Base-by-base conservation (phyloP, 2,888 invertebrate genomes). In the Eupithecia tripunctaria region DNA sequence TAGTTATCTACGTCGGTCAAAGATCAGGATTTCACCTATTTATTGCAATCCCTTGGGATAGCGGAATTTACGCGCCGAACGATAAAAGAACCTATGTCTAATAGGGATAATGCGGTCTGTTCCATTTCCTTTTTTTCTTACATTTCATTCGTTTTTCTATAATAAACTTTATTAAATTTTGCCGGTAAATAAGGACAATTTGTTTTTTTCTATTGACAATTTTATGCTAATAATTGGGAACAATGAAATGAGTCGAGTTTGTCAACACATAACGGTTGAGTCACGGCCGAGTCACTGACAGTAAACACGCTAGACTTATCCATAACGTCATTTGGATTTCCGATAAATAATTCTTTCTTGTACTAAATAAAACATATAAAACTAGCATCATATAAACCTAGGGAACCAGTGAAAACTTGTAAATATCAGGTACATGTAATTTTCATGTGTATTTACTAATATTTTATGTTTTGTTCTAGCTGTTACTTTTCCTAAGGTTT, bases 11-110 rank as follows among this genome's bases (percentile, higher is more conserved):
- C 84, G 89, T 89, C 91, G 87, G 89, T 87, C 88, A 86, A 89
- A 93, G 88, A 92, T 92, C 89, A 88, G 88, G 91, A 93, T 93
- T 93, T 92, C 88, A 87, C 88, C 89, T 93, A 94, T 93, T 94
- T 93, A 93, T 93, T 91, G 89, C 92, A 83, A 90, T 91, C 92
- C 91, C 88, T 76, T 81, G 85, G 88, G 90, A 92, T 89, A 86
- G 83, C 83, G 80, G 86, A 92, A 91, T 94, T 93, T 93, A 93
- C 91, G 91, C 88, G 86, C 78, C 78, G 79, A 80, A 82, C 86
- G 93, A 93, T 93, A 93, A 93, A 90, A 88, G 82, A 81, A 81
- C 81, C 84, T 80, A 80, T 84, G 82, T 82, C 84, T 85, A 78
- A 76, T 78, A 68, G 71, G 70, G 67, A 76, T 76, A 76, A 78